phyloP scores from a whole-genome alignment of 2,113 vertebrate genomes.

The Aptenodytes patagonicus region DNA sequence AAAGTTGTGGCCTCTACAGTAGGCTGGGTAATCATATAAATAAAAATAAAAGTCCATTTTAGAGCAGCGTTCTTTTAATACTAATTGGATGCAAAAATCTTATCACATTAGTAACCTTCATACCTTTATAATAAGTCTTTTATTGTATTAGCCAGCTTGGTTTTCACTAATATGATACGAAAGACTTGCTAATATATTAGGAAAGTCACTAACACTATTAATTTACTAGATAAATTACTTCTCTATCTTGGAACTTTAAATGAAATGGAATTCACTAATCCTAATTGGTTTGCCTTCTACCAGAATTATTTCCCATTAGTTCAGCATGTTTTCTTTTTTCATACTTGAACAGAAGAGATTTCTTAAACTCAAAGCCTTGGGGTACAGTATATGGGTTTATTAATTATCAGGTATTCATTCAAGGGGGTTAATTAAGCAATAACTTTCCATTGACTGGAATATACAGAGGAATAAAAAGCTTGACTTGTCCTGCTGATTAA shows the following conservation, averaged over 20 bases:
- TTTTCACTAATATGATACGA: constrained; percentile 80
- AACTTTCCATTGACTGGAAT: constrained; percentile 78
- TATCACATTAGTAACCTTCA: constrained; percentile 68
- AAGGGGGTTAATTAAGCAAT: constrained; percentile 83
- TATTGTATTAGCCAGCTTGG: constrained; percentile 75
- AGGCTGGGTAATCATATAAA: constrained; percentile 30
- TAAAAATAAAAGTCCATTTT: constrained; percentile 61
- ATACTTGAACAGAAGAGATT: constrained; percentile 77
- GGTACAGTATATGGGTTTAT: constrained; percentile 78
- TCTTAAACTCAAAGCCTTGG: constrained; percentile 76
- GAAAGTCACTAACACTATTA: constrained; percentile 79
- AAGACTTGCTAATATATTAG: constrained; percentile 75
- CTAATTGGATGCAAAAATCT: constrained; percentile 69
- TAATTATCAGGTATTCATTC: constrained; percentile 83
- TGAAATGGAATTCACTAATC: constrained; percentile 84
- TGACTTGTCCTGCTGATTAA: constrained; percentile 73
- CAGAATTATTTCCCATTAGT: constrained; percentile 81
- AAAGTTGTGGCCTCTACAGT: constrained; percentile 26
- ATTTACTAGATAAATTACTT: constrained; percentile 84
- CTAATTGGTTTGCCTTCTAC: constrained; percentile 82
- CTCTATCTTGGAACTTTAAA: constrained; percentile 81
- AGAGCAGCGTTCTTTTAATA: constrained; percentile 45
- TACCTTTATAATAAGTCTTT: constrained; percentile 73
- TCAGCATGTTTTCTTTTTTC: constrained; percentile 77
- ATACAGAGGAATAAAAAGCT: constrained; percentile 74